Conservation (phyloP, 2,113 vertebrate species). For the Corythoichthys intestinalis region DNA sequence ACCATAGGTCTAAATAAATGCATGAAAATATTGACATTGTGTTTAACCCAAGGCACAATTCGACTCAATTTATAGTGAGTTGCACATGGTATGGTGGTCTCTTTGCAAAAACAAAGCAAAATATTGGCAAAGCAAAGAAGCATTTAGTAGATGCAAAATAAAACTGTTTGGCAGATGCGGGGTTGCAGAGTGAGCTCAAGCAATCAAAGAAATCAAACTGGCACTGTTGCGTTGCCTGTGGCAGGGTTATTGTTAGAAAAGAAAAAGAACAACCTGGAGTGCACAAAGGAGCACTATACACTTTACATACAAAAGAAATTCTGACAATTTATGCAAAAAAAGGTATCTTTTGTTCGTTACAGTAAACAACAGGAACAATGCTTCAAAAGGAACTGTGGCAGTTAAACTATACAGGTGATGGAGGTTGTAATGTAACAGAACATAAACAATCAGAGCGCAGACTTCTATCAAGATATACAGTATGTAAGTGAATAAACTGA, state of each 20-base stretch:
- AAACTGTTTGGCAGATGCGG: slow-evolving; percentile 20
- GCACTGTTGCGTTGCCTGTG: slow-evolving; percentile 49
- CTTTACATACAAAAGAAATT: slow-evolving; percentile 26
- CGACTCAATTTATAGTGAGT: slow-evolving; percentile 3
- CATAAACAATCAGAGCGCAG: neutral
- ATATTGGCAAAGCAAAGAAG: slow-evolving; percentile 21
- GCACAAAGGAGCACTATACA: slow-evolving; percentile 18
- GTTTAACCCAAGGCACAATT: neutral
- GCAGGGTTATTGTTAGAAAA: slow-evolving; percentile 42
- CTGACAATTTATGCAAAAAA: slow-evolving; percentile 23
- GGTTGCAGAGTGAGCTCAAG: slow-evolving; percentile 27
- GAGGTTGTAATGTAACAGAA: neutral
- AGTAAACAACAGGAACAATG: slow-evolving; percentile 6
- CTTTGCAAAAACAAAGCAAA: slow-evolving; percentile 1
- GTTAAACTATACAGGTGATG: neutral
- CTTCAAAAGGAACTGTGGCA: neutral
- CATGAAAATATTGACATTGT: neutral
- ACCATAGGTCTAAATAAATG: neutral
- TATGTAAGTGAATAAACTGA: neutral
- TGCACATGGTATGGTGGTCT: neutral
- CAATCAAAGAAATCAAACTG: slow-evolving; percentile 60
- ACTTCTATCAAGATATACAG: neutral
- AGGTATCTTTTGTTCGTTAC: slow-evolving; percentile 15
- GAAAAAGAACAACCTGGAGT: slow-evolving; percentile 24
- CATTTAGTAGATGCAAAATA: slow-evolving; percentile 21